Evolutionary conservation across 2,888 invertebrate species (phyloP).

Genomic region (Blastobasis adustella): DNA sequence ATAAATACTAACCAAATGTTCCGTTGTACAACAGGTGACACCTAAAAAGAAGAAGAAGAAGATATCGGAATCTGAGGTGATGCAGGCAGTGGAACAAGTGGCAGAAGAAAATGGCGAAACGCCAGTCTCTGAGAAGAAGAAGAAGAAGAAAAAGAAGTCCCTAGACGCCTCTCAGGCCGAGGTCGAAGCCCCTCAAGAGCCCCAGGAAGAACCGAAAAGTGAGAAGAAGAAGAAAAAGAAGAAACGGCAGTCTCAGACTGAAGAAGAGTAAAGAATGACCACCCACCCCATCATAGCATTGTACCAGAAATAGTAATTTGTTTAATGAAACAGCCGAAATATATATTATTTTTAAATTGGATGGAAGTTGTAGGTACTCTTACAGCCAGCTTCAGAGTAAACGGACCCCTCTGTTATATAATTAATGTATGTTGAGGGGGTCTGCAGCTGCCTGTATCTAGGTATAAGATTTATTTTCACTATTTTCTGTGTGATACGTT

Average conservation of each 20-base stretch:
- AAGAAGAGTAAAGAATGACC: conserved; percentile 34
- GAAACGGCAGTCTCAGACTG: conserved; percentile 43
- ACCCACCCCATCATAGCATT: neutral
- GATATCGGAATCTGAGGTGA: conserved; percentile 13
- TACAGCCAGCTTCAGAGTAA: too few species aligned
- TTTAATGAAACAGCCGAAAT: too few species aligned
- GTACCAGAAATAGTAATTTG: neutral
- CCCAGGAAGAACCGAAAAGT: conserved; percentile 40
- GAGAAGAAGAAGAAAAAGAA: conserved; percentile 66
- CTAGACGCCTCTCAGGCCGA: conserved; percentile 39
- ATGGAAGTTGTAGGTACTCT: too few species aligned
- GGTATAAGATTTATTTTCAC: too few species aligned
- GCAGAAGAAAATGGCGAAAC: conserved; percentile 24
- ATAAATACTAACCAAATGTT: neutral
- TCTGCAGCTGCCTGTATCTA: too few species aligned
- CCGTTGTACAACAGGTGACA: conserved; percentile 28
- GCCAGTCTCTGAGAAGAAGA: conserved; percentile 60
- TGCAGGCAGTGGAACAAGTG: conserved; percentile 24
- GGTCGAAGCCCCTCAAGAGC: conserved; percentile 23
- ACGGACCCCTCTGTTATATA: too few species aligned
- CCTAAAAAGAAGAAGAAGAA: conserved; percentile 56
- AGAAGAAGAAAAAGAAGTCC: conserved; percentile 71
- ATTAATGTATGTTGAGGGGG: too few species aligned
- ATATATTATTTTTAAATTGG: too few species aligned
- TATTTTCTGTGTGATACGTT: too few species aligned